Conservation (phyloP, 2,888 invertebrate species). For the Alloplasta piceator region DNA sequence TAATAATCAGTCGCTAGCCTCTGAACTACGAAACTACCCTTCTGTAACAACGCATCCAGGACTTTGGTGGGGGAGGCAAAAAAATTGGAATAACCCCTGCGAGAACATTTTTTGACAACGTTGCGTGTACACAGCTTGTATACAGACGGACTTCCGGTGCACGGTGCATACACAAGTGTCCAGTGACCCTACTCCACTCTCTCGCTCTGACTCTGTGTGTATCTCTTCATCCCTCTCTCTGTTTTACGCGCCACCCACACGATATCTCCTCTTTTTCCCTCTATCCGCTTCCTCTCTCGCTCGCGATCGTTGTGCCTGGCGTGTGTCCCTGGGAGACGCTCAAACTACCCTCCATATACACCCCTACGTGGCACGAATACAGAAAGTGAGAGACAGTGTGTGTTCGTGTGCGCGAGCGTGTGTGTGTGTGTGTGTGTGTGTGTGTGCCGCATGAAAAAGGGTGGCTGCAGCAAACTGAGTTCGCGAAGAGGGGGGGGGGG, state of each 20-base stretch:
- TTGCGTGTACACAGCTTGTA: slow-evolving; percentile 1
- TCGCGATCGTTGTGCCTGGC: slow-evolving; percentile 39
- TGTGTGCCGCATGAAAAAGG: slow-evolving; percentile 32
- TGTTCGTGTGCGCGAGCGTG: background rate
- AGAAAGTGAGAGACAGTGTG: no score
- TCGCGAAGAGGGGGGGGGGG: background rate
- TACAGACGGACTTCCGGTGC: slow-evolving; percentile 17
- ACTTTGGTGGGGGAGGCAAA: background rate
- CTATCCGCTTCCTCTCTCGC: slow-evolving; percentile 31
- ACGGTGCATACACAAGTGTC: slow-evolving; percentile 15
- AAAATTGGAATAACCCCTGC: background rate
- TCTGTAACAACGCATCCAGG: no score
- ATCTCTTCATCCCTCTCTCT: background rate
- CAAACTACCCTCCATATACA: slow-evolving; percentile 17
- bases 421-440: background rate
- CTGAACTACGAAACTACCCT: no score
- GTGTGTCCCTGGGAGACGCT: slow-evolving; percentile 54
- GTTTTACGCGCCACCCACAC: background rate
- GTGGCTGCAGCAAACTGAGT: slow-evolving; percentile 58
- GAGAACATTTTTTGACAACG: slow-evolving; percentile 12
- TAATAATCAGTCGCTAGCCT: slow-evolving; percentile 4
- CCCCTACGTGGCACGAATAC: background rate
- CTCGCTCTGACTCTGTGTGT: slow-evolving; percentile 27
- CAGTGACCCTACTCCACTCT: slow-evolving; percentile 27
- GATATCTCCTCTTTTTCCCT: background rate